Evolutionary conservation across 2,797 vertebrate genomes (phyloP).

Genomic region (Muraenolepis orangiensis): DNA sequence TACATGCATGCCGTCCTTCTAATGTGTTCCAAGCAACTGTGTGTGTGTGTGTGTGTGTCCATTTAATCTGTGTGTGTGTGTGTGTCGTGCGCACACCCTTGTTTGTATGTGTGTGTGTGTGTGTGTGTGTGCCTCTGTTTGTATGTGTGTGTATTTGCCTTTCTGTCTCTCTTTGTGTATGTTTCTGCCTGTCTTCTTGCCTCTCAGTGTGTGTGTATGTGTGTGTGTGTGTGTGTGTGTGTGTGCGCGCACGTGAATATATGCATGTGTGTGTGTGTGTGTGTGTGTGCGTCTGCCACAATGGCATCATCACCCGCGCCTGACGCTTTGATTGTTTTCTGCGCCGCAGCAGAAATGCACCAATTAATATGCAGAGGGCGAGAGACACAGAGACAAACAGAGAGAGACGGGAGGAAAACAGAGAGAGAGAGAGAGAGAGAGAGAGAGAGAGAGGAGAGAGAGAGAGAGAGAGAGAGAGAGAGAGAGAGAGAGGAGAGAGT

Average conservation of each 20-base stretch:
- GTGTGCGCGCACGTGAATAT: constrained; percentile 22
- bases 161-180: constrained; percentile 7
- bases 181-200: constrained; percentile 13
- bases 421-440: constrained; percentile 60
- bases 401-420: constrained; percentile 36
- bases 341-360: constrained; percentile 80
- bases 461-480: constrained; percentile 43
- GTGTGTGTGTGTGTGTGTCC: constrained; percentile 21
- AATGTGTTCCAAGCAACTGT: constrained; percentile 2
- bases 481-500: constrained; percentile 49
- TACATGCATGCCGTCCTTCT: constrained; percentile 17
- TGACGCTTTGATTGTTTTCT: constrained; percentile 82
- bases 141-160: constrained; percentile 21
- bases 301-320: constrained; percentile 76
- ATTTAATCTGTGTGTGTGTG: constrained; percentile 7
- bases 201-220: constrained; percentile 34
- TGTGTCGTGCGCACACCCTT: constrained; percentile 8
- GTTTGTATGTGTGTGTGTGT: constrained; percentile 22
- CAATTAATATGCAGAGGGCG: constrained; percentile 86
- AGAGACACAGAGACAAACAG: constrained; percentile 73
- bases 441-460: constrained; percentile 56
- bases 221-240: constrained; percentile 26
- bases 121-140: constrained; percentile 25
- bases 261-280: constrained; percentile 53
- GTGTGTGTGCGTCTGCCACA: constrained; percentile 70